Conservation (phyloP, 1,140 invertebrate species). For the Hylyphantes graminicola region DNA sequence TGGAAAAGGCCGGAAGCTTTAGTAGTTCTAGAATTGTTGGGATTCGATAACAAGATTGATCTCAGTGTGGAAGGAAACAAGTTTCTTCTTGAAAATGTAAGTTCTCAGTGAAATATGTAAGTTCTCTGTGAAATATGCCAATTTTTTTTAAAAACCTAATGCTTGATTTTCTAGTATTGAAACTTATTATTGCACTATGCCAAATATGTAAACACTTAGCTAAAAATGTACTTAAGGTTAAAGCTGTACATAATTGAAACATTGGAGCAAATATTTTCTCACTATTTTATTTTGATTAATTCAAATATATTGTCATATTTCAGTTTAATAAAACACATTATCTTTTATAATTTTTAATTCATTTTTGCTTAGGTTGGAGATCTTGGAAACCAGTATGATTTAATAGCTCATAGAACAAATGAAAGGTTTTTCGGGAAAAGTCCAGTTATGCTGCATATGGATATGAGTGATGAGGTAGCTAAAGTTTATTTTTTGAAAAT, state of each 20-base stretch:
- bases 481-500: too few species aligned
- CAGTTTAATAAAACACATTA: background rate
- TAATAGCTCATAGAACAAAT: conserved; percentile 43
- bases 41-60: conserved; percentile 49
- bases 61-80: conserved; percentile 44
- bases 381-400: conserved; percentile 42
- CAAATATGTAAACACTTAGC: too few species aligned
- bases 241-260: too few species aligned
- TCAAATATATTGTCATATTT: background rate
- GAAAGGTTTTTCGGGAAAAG: conserved; percentile 53
- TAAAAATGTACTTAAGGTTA: too few species aligned
- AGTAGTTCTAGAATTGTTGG: conserved; percentile 36
- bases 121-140: background rate
- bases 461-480: conserved; percentile 50
- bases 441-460: conserved; percentile 44
- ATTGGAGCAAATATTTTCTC: background rate
- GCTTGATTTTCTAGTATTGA: background rate
- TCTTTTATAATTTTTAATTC: background rate
- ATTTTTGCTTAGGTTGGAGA: conserved; percentile 43
- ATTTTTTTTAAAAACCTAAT: background rate
- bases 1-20: conserved; percentile 54
- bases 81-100: conserved; percentile 57
- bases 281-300: background rate
- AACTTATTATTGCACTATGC: background rate
- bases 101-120: conserved; percentile 14